Percentiles rank a stretch among this genome's conserved stretches.
Evolutionary conservation across 30 jellyfish, hydroid and myxozoan species (phyloP).

Genomic region (Aurelia sp.): DNA sequence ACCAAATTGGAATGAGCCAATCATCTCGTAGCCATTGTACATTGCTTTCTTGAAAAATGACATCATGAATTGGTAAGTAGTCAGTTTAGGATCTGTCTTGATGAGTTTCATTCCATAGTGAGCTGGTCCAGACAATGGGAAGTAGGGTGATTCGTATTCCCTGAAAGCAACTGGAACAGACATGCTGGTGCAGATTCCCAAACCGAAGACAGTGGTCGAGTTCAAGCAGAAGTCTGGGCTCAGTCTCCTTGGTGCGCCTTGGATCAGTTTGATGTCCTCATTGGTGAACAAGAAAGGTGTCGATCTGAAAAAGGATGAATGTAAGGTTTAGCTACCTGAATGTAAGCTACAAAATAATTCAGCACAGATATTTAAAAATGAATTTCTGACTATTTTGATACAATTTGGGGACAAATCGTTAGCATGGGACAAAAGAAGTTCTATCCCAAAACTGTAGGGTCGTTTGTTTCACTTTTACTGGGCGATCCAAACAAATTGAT

Average conservation of each 20-base stretch:
- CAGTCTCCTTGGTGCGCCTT: slow-evolving; percentile 87
- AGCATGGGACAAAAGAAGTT: too few species aligned
- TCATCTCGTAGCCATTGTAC: slow-evolving; percentile 54
- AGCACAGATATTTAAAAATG: too few species aligned
- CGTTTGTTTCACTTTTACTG: too few species aligned
- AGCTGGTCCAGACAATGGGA: slow-evolving; percentile 99
- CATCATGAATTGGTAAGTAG: slow-evolving; percentile 82
- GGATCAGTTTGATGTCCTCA: slow-evolving; percentile 74
- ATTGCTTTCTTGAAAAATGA: slow-evolving; percentile 67
- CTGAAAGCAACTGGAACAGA: slow-evolving; percentile 97
- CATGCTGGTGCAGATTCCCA: slow-evolving; percentile 97
- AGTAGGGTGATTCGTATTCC: slow-evolving; percentile 98
- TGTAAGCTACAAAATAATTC: too few species aligned
- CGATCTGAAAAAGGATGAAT: slow-evolving; percentile 52
- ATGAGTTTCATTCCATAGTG: slow-evolving; percentile 90
- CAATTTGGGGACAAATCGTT: too few species aligned
- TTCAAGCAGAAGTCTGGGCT: slow-evolving; percentile 92
- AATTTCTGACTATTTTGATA: too few species aligned
- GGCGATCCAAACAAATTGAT: too few species aligned
- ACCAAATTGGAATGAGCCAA: slow-evolving; percentile 82
- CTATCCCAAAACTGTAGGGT: too few species aligned
- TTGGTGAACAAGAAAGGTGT: slow-evolving; percentile 94
- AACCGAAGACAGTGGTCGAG: slow-evolving; percentile 85
- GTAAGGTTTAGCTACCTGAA: too few species aligned
- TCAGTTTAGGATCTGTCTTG: slow-evolving; percentile 93